phyloP scores from a whole-genome alignment of 2,113 vertebrate genomes.

The Corynorhinus townsendii region DNA sequence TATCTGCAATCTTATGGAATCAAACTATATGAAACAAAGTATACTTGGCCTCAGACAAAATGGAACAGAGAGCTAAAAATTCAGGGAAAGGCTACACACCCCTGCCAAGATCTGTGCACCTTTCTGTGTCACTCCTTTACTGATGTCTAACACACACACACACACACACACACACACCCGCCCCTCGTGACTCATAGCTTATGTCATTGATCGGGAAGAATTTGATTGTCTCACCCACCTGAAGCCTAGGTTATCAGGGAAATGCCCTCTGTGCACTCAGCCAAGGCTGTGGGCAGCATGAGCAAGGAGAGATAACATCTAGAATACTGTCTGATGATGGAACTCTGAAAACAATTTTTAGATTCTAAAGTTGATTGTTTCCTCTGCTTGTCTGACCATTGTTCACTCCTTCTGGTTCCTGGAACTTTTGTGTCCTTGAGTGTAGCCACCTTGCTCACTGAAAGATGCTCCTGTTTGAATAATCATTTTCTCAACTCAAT shows the following conservation, averaged over 20 bases:
- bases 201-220: rapidly evolving
- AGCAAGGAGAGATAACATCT: background rate
- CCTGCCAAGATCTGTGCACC: rapidly evolving
- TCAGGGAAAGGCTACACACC: background rate
- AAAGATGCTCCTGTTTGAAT: background rate
- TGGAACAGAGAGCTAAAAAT: no score
- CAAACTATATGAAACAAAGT: background rate
- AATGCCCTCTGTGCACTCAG: background rate
- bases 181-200: rapidly evolving
- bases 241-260: no score
- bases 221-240: background rate
- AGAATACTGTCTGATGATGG: background rate
- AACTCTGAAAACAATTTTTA: background rate
- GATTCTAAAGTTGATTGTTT: background rate
- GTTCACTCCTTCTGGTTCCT: background rate
- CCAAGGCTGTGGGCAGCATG: background rate
- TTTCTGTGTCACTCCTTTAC: background rate
- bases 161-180: no score
- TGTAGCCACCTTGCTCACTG: background rate
- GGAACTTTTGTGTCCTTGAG: rapidly evolving
- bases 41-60: no score
- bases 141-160: background rate
- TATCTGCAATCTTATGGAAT: background rate
- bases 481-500: background rate
- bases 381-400: background rate